Base-by-base conservation (phyloP, 2,113 vertebrate species). In the Protomyctophum bolini region DNA sequence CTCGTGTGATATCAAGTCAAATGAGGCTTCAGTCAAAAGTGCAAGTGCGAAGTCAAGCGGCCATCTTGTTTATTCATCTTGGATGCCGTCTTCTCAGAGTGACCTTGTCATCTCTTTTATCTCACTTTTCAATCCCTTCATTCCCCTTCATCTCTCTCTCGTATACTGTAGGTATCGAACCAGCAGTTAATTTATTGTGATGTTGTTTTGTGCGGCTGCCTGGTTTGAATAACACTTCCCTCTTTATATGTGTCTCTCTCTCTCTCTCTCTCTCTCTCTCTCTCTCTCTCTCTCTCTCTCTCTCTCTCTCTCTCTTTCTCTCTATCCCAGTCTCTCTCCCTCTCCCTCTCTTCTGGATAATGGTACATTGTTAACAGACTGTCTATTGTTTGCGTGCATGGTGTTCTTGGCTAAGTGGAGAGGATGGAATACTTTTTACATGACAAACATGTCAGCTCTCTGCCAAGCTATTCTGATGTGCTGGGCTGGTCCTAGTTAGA, bases 381-480 rank as follows among this genome's bases (percentile, higher is more conserved):
- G 86, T 81, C 85, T 88, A 91, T 93, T 90, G 93, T 95, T 95
- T 94, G 91, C 95, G 95, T 95, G n/a, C n/a, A n/a, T n/a, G 94
- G 92, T 95, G 95, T 96, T 96, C 87, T 94, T 93, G 91, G 91
- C 93, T 95, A 94, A 92, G 90, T 85, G 79, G 83, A 88, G 92
- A 92, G 93, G n/a, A n/a, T n/a, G 93, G 86, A 96, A 97, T 96
- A 96, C 91, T 96, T 97, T 95, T 89, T 92, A 94, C 94, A 96
- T 97, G 95, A 97, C 93, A 97, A 95, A 95, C 90, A 95, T 93
- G 91, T 93, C 91, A 89, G 88, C 87, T 90, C 76, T 83, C 92
- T 95, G 95, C 95, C 96, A 97, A n/a, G 95, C 92, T 86, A 88
- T 93, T 95, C 92, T 97, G 94, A 95, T 94, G 88, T 88, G 92